Percentiles rank a stretch among this genome's conserved stretches.
Conservation (phyloP, 2,113 vertebrate species). For the Pygoscelis adeliae region DNA sequence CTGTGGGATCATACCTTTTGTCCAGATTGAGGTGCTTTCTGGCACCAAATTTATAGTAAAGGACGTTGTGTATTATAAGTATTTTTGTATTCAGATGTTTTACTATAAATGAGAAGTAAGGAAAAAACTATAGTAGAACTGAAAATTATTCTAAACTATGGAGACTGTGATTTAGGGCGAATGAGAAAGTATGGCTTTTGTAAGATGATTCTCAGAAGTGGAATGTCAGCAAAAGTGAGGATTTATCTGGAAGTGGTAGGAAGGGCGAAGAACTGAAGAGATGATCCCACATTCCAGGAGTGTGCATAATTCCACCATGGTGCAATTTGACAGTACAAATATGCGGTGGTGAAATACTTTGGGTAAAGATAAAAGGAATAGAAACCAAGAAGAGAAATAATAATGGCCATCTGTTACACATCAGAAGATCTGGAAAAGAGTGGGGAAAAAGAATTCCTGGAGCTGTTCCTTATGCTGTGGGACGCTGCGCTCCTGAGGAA, state of each 20-base stretch:
- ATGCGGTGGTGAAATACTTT: slow-evolving; percentile 9
- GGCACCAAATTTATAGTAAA: not conserved
- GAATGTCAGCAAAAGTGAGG: not conserved
- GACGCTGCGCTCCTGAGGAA: not conserved
- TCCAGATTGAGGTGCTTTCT: not conserved
- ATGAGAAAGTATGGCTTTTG: not conserved
- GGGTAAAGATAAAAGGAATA: slow-evolving; percentile 48
- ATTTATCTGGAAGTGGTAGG: slow-evolving; percentile 6
- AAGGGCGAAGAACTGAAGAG: not conserved
- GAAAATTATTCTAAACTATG: not conserved
- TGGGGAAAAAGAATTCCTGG: not conserved
- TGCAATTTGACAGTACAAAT: slow-evolving; percentile 26
- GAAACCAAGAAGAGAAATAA: slow-evolving; percentile 44
- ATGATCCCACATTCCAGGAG: slow-evolving; percentile 27
- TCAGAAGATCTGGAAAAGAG: slow-evolving; percentile 19
- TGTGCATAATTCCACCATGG: not conserved
- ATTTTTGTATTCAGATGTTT: not conserved
- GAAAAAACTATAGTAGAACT: not conserved
- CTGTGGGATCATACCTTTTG: not conserved
- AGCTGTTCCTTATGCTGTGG: not conserved
- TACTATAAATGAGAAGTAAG: not conserved
- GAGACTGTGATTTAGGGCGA: not conserved
- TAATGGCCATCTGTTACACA: slow-evolving; percentile 40
- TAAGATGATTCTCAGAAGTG: not conserved
- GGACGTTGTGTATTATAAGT: not conserved